These are phyloP conservation scores for Carabus problematicus DNA, from an alignment of 2,888 invertebrate species.

Conservation along the genomic window DNA sequence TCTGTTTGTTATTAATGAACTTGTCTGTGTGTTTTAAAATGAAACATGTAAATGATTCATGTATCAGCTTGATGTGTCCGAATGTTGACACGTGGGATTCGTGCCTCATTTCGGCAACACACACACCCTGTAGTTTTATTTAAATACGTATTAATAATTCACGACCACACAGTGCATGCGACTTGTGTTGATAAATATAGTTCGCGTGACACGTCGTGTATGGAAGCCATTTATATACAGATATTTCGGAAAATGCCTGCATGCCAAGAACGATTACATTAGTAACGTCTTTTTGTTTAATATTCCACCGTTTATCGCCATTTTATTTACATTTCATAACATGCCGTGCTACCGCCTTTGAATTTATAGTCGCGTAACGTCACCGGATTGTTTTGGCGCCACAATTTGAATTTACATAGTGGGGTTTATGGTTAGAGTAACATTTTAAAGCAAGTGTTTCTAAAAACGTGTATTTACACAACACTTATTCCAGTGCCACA, in stretches of 20 bases:
- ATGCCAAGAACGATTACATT: background rate
- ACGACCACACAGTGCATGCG: background rate
- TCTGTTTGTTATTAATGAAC: background rate
- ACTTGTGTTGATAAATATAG: background rate
- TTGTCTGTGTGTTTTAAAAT: background rate
- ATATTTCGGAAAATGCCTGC: background rate
- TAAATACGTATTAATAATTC: conserved; percentile 1
- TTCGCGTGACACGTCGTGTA: background rate
- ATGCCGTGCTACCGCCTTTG: no score
- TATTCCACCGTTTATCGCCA: no score
- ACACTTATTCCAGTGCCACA: no score
- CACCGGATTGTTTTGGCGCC: no score
- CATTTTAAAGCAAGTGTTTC: no score
- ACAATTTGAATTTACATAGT: no score
- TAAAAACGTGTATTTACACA: no score
- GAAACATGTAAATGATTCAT: background rate
- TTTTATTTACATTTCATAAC: no score
- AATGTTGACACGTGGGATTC: background rate
- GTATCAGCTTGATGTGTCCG: background rate
- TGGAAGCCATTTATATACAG: background rate
- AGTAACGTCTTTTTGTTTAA: background rate
- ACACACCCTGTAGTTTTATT: background rate
- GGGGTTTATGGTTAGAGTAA: no score
- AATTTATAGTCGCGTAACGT: no score
- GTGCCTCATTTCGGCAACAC: background rate